These are phyloP conservation scores for Parthenolecanium corni DNA, from an alignment of 2,888 invertebrate genomes.

Conservation along the genomic window DNA sequence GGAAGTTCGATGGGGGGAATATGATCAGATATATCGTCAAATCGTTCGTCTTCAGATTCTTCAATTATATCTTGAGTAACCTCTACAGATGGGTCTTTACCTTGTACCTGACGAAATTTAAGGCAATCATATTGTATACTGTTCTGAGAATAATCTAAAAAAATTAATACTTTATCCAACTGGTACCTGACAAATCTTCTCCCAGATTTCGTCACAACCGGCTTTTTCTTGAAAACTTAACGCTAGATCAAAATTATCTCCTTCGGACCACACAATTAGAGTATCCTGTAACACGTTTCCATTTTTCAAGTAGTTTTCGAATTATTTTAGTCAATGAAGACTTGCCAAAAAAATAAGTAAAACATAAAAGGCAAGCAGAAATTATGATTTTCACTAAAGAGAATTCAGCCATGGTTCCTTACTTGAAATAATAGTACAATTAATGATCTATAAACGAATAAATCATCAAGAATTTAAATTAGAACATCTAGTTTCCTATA, in stretches of 20 bases:
- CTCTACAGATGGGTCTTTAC: constrained; percentile 96
- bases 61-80: constrained; percentile 94
- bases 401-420: too few relatives aligned
- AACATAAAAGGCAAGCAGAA: neutral
- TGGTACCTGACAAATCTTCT: constrained; percentile 92
- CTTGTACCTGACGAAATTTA: constrained; percentile 64
- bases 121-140: neutral
- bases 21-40: constrained; percentile 91
- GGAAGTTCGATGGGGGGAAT: constrained; percentile 91
- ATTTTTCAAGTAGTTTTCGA: too few relatives aligned
- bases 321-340: too few relatives aligned
- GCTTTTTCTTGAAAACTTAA: constrained; percentile 99
- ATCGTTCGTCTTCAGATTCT: constrained; percentile 91
- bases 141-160: too few relatives aligned
- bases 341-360: neutral
- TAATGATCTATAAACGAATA: too few relatives aligned
- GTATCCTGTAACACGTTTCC: constrained; percentile 58
- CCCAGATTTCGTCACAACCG: constrained; percentile 99
- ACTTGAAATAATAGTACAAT: neutral
- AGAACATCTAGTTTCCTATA: too few relatives aligned
- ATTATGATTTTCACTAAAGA: neutral
- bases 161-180: neutral
- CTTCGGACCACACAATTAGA: constrained; percentile 99
- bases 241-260: constrained; percentile 97
- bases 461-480: too few relatives aligned